Evolutionary conservation across 2,797 vertebrate genomes (phyloP), one percentile per base, ranked within the genome.

Genomic region (Gambelia wislizenii): DNA sequence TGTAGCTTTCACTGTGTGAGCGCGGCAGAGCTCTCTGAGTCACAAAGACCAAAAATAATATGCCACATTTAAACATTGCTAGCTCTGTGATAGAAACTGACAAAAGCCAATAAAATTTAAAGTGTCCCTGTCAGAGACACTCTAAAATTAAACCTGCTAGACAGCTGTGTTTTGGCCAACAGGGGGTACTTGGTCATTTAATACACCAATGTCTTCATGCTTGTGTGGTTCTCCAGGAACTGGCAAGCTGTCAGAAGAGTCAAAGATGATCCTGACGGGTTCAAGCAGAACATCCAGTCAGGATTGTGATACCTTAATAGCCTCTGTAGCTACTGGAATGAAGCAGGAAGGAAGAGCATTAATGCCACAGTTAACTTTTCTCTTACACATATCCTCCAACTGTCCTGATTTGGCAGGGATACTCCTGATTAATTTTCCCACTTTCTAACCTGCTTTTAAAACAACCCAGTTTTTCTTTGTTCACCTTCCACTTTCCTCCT

Each of bases 131-230:
- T 90, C 81, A 85, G 91, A 94, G 77, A 0, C 0, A 2, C 7
- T 83, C 93, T 93, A 94, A 95, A 93, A 95, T 94, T 95, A 95
- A 39, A 85, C 36, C 44, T 59, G 84, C 93, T 92, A 95, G 94
- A 94, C 94, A 94, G 94, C 95, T 96, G 95, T 90, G 92, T 92
- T 94, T 86, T 91, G 88, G 83, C 86, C 91, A 94, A 90, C 75
- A 67, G 91, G 94, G 36, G 0, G 42, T 6, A 0, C 30, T 9
- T 72, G 56, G 79, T 92, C 81, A 88, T 47, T 14, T 91, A 92
- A 82, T 56, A 0, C 33, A n/a, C 25, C 0, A 0, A 47, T 87
- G 88, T 22, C 75, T 79, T 81, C 6, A 64, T 83, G 87, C 72
- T 80, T 87, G 79, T 18, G 36, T 12, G 22, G 27, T n/a, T 25